A percentile compares a stretch with the other conserved stretches of the same genome.
These are phyloP conservation scores for Amblyornis subalaris DNA, from an alignment of 2,113 vertebrate species.

Conservation along the genomic window DNA sequence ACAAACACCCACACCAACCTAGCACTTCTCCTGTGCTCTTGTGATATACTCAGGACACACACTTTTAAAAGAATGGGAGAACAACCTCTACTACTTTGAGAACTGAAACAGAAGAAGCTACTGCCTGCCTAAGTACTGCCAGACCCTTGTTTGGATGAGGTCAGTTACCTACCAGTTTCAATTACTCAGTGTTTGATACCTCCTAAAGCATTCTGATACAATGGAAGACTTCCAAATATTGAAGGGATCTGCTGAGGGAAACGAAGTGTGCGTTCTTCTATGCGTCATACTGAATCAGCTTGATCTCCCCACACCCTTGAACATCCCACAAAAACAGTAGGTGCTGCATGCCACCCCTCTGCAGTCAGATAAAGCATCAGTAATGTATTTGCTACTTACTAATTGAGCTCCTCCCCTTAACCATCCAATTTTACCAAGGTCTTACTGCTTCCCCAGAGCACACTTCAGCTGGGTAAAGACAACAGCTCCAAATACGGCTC, in stretches of 20 bases:
- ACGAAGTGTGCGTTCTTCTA: neutral
- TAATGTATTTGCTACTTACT: neutral
- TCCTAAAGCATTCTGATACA: neutral
- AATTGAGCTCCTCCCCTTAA: slow-evolving; percentile 19
- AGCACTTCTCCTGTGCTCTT: neutral
- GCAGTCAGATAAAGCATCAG: slow-evolving; percentile 18
- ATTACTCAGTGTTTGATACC: neutral
- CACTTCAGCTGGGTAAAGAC: neutral
- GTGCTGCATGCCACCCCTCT: slow-evolving; percentile 32
- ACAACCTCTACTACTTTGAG: neutral
- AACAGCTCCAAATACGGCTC: neutral
- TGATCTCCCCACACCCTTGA: slow-evolving; percentile 57
- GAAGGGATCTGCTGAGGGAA: slow-evolving; percentile 22
- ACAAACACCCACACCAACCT: neutral
- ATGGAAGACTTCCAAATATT: neutral
- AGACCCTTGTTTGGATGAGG: neutral
- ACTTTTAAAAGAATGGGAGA: neutral
- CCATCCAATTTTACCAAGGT: neutral
- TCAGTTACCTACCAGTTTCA: neutral
- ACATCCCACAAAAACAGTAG: slow-evolving; percentile 41
- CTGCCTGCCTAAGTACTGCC: neutral
- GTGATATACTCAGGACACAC: neutral
- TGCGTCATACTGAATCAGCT: slow-evolving; percentile 38
- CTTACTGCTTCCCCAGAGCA: neutral
- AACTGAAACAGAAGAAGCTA: neutral